Percentiles rank a stretch among this genome's conserved stretches.
Evolutionary conservation across 2,888 invertebrate genomes (phyloP).

Genomic region (Nomada flava): DNA sequence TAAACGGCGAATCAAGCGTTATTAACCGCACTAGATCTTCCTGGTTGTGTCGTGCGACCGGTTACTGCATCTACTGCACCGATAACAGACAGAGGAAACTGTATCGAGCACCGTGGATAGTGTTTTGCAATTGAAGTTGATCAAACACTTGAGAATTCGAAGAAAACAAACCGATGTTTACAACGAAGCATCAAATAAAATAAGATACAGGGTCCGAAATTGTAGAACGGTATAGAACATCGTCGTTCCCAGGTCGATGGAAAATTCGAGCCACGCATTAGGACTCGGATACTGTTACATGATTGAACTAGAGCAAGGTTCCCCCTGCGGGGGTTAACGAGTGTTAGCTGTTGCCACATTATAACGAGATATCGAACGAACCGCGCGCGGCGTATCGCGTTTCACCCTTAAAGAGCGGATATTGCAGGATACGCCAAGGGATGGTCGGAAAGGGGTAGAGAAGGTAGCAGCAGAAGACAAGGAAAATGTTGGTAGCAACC

Average conservation of each 20-base stretch:
- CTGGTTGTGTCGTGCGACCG: neutral
- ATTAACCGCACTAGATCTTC: slow-evolving; percentile 24
- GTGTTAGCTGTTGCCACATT: slow-evolving; percentile 75
- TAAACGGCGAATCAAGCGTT: slow-evolving; percentile 6
- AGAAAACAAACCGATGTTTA: neutral
- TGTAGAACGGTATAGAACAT: neutral
- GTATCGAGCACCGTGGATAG: neutral
- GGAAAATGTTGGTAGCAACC: slow-evolving; percentile 58
- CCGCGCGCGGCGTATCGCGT: slow-evolving; percentile 76
- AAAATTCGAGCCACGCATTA: slow-evolving; percentile 46
- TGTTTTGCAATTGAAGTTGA: slow-evolving; percentile 35
- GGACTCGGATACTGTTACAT: slow-evolving; percentile 64
- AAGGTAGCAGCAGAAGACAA: slow-evolving; percentile 61
- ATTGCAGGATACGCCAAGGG: slow-evolving; percentile 53
- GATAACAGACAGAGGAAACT: slow-evolving; percentile 12
- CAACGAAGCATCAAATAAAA: neutral
- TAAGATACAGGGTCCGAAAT: neutral
- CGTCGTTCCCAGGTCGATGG: slow-evolving; percentile 4
- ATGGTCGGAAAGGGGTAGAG: slow-evolving; percentile 57
- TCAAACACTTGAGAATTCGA: neutral
- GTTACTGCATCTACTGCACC: neutral
- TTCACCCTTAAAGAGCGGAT: slow-evolving; percentile 80
- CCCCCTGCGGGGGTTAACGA: slow-evolving; percentile 78
- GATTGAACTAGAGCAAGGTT: slow-evolving; percentile 66
- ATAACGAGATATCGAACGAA: slow-evolving; percentile 82